These are phyloP conservation scores for Talpa occidentalis DNA, from an alignment of 2,113 vertebrate genomes.

Conservation along the genomic window DNA sequence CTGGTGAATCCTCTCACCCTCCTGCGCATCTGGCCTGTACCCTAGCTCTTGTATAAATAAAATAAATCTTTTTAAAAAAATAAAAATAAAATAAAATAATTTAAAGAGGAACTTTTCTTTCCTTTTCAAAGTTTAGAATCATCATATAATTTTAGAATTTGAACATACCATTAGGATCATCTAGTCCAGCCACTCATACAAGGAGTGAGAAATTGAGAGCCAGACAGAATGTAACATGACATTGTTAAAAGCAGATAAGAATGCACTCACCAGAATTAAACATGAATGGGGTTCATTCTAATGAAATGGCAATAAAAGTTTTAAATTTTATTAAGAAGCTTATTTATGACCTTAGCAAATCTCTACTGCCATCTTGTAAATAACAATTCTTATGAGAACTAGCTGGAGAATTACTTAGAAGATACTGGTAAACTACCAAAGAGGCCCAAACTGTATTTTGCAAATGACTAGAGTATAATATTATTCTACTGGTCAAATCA, in stretches of 20 bases:
- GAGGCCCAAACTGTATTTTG: background rate
- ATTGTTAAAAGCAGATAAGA: constrained; percentile 52
- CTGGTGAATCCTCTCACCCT: too few relatives aligned
- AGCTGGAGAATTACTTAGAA: background rate
- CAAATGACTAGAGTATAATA: constrained; percentile 3
- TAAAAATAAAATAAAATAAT: too few relatives aligned
- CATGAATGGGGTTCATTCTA: background rate
- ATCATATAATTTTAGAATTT: background rate
- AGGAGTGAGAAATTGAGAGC: background rate
- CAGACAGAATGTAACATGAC: background rate
- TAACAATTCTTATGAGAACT: background rate
- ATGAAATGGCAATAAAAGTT: background rate
- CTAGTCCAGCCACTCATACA: background rate
- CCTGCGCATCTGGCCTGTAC: too few relatives aligned
- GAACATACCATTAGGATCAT: background rate
- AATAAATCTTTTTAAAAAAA: too few relatives aligned
- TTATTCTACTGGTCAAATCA: background rate
- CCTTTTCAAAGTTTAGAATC: constrained; percentile 3
- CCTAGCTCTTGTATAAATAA: too few relatives aligned
- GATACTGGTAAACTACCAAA: background rate
- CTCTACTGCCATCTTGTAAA: background rate
- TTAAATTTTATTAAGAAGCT: constrained; percentile 16
- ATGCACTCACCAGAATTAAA: background rate
- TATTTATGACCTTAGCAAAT: constrained; percentile 8
- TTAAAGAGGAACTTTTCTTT: background rate